Conservation (phyloP, 1,140 invertebrate genomes). For the Drosophila neocordata region DNA sequence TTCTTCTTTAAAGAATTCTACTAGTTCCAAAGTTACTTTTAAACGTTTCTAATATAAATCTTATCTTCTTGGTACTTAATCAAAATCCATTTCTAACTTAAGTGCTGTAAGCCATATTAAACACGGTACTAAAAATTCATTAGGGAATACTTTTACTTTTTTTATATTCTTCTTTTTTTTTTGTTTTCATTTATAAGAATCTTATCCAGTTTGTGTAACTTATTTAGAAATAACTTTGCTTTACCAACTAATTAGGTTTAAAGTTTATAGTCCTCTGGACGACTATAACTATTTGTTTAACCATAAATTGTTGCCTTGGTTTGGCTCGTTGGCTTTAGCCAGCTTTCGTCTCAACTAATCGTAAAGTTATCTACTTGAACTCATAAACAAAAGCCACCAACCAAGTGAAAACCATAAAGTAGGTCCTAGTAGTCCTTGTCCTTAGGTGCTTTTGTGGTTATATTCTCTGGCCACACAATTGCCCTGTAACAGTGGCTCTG, state of each 20-base stretch:
- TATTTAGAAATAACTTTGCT: constrained; percentile 6
- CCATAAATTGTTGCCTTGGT: constrained; percentile 34
- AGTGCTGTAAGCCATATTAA: too few relatives aligned
- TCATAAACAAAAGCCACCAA: constrained; percentile 51
- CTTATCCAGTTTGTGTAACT: not conserved
- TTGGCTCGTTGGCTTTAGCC: not conserved
- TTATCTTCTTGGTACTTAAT: too few relatives aligned
- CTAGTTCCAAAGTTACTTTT: too few relatives aligned
- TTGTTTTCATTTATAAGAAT: not conserved
- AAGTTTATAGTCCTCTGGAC: constrained; percentile 13
- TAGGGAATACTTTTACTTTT: constrained; percentile 11
- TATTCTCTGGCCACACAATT: constrained; percentile 63
- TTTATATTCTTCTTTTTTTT: constrained; percentile 1
- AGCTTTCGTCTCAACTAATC: constrained; percentile 31
- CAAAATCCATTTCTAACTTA: too few relatives aligned
- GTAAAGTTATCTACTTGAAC: constrained; percentile 54
- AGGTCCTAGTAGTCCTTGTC: constrained; percentile 30
- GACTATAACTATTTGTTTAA: constrained; percentile 40
- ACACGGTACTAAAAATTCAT: not conserved
- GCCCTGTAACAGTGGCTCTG: constrained; percentile 53
- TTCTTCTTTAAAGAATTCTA: too few relatives aligned
- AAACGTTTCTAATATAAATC: too few relatives aligned
- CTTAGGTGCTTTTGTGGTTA: constrained; percentile 53
- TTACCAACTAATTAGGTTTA: constrained; percentile 8
- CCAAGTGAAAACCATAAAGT: constrained; percentile 32